phyloP scores from a whole-genome alignment of 2,113 vertebrate species.

The Rhagologus leucostigma region DNA sequence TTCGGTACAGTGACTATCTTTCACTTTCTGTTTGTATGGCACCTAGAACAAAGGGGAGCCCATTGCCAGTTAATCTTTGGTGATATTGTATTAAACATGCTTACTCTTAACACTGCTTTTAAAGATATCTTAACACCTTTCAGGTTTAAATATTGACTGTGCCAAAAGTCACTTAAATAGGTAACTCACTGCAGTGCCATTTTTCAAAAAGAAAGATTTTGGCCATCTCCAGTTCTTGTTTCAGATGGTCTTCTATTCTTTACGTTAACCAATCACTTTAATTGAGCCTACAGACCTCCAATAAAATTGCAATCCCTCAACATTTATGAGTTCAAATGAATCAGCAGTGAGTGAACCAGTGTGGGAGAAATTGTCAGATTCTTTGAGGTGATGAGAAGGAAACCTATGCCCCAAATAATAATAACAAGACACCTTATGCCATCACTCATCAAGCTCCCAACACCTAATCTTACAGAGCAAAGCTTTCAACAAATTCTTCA shows the following conservation, averaged over 20 bases:
- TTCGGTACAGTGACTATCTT: not conserved
- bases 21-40: not conserved
- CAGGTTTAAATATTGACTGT: not conserved
- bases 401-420: not conserved
- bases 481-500: conserved; percentile 6
- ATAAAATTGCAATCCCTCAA: not conserved
- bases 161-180: not conserved
- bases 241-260: not conserved
- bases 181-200: not conserved
- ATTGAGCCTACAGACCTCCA: not conserved
- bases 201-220: not conserved
- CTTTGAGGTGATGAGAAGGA: not conserved
- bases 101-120: not conserved
- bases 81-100: not conserved
- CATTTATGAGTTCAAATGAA: not conserved
- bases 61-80: not conserved
- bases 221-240: not conserved
- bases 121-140: not conserved
- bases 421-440: not conserved
- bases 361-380: not conserved
- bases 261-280: not conserved
- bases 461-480: not conserved
- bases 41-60: not conserved
- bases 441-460: not conserved
- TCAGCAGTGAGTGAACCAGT: not conserved